Conservation (phyloP, 2,113 vertebrate species). For the Hemibagrus wyckioides region DNA sequence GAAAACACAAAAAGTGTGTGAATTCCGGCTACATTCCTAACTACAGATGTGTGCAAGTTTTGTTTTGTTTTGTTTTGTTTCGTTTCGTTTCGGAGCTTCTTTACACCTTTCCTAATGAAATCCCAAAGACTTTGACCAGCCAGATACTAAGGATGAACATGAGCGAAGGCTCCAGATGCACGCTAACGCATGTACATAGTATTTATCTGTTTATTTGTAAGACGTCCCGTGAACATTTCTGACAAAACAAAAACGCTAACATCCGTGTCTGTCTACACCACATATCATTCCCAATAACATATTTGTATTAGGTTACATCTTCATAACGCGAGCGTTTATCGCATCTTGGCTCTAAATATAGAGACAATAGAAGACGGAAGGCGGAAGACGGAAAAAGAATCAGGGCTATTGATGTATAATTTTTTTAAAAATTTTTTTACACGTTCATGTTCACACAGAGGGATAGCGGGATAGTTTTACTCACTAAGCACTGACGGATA, state of each 20-base stretch:
- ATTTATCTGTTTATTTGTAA: not conserved
- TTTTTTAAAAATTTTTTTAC: not conserved
- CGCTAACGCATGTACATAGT: not conserved
- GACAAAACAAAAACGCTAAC: not conserved
- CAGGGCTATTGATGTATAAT: not conserved
- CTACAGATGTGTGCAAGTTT: not conserved
- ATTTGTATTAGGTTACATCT: not conserved
- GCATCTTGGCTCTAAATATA: not conserved
- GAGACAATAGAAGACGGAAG: not conserved
- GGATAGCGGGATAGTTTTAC: not conserved
- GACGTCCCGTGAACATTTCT: not conserved
- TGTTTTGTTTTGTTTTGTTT: not conserved
- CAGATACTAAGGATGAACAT: not conserved
- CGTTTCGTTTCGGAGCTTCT: too few relatives aligned
- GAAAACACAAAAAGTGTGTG: not conserved
- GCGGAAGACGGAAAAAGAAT: not conserved
- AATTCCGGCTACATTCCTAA: not conserved
- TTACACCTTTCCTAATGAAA: too few relatives aligned
- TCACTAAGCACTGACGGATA: constrained; percentile 59
- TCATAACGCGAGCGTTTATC: not conserved
- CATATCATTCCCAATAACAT: not conserved
- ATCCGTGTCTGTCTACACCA: not conserved
- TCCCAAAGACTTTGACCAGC: not conserved
- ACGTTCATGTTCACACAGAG: not conserved
- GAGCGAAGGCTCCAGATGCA: not conserved